Evolutionary conservation across 2,113 vertebrate genomes (phyloP).

Genomic region (Rynchops niger): DNA sequence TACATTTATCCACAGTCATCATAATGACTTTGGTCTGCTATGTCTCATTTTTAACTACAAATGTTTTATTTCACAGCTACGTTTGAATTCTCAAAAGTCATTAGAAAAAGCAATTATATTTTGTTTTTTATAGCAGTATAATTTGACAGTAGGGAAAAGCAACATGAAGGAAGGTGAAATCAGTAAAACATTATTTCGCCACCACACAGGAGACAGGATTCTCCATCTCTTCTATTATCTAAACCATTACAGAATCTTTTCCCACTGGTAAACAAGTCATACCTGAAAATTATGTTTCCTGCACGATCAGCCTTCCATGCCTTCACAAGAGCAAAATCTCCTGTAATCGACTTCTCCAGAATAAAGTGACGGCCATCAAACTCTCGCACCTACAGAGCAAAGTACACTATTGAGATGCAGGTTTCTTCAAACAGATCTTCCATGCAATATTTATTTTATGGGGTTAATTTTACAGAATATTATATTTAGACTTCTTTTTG

Average conservation of each 20-base stretch:
- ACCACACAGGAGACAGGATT: neutral
- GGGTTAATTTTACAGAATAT: neutral
- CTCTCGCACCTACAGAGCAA: slow-evolving; percentile 83
- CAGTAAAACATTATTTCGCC: neutral
- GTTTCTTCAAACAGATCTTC: neutral
- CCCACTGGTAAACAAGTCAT: neutral
- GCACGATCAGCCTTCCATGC: slow-evolving; percentile 96
- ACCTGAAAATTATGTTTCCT: slow-evolving; percentile 97
- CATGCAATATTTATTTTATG: neutral
- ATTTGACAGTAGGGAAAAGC: slow-evolving; percentile 1
- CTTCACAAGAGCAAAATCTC: slow-evolving; percentile 94
- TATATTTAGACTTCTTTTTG: neutral
- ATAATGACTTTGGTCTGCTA: neutral
- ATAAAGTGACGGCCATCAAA: slow-evolving; percentile 90
- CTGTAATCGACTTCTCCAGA: slow-evolving; percentile 92
- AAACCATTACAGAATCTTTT: neutral
- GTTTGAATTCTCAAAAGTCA: neutral
- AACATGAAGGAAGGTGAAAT: neutral
- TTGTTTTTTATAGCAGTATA: neutral
- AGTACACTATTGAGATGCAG: neutral
- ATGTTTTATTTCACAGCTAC: neutral
- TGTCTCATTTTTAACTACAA: neutral
- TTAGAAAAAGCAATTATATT: neutral
- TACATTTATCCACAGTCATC: neutral
- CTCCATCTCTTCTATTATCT: neutral